phyloP scores from a whole-genome alignment of 2,113 vertebrate species.

The Nerophis ophidion region DNA sequence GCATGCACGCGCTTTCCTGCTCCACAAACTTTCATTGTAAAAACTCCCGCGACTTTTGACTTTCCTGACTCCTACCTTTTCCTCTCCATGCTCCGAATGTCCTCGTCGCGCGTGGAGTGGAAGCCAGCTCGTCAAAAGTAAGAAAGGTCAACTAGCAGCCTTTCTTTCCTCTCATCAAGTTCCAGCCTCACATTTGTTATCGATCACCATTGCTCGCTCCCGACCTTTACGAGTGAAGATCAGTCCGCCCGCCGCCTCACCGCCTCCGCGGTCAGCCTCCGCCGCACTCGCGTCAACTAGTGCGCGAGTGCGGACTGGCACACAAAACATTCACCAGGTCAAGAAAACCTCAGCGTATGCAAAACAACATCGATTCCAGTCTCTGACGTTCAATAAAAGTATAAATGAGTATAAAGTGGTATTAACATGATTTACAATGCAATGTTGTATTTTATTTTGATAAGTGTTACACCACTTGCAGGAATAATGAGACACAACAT shows the following conservation, averaged over 20 bases:
- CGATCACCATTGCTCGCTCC: conserved; percentile 36
- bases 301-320: conserved; percentile 17
- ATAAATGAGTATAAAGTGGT: too few species aligned
- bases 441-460: too few species aligned
- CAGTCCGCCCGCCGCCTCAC: conserved; percentile 47
- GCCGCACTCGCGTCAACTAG: conserved; percentile 41
- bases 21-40: conserved; percentile 70
- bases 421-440: too few species aligned
- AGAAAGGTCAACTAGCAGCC: conserved; percentile 13
- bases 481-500: conserved; percentile 21
- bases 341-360: too few species aligned
- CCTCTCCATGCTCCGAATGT: conserved; percentile 78
- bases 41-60: conserved; percentile 61
- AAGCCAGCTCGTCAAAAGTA: not conserved
- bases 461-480: too few species aligned
- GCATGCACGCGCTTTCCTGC: conserved; percentile 43
- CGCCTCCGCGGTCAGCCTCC: conserved; percentile 35
- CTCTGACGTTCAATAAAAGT: too few species aligned
- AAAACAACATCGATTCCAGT: too few species aligned
- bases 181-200: conserved; percentile 39
- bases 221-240: conserved; percentile 45
- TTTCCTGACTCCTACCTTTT: conserved; percentile 79
- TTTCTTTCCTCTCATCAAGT: conserved; percentile 33
- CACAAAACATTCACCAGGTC: too few species aligned
- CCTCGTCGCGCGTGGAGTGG: not conserved